These are phyloP conservation scores for Microtus richardsoni DNA, from an alignment of 2,113 vertebrate genomes.

Conservation along the genomic window DNA sequence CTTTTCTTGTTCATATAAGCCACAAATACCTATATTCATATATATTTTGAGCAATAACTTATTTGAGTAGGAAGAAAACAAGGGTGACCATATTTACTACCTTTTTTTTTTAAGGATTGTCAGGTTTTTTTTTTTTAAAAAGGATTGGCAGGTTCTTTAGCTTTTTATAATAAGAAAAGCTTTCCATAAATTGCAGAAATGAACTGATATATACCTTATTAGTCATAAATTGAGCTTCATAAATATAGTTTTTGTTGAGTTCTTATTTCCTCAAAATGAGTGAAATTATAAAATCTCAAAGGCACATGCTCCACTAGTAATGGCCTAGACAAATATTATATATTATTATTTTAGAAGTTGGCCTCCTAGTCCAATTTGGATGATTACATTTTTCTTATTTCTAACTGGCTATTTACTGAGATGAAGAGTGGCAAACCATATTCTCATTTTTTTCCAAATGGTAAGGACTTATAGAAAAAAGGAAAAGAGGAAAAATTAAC, in stretches of 20 bases:
- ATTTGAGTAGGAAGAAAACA: slow-evolving; percentile 23
- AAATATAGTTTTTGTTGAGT: slow-evolving; percentile 22
- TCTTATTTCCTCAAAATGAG: slow-evolving; percentile 28
- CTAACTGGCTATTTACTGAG: neutral
- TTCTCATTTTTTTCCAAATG: slow-evolving; percentile 52
- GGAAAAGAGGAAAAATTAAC: neutral
- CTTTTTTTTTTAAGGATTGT: slow-evolving; percentile 31
- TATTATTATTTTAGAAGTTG: slow-evolving; percentile 25
- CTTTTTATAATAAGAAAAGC: slow-evolving; percentile 20
- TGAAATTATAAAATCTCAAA: slow-evolving; percentile 49
- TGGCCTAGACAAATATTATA: slow-evolving; percentile 34
- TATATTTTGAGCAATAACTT: slow-evolving; percentile 22
- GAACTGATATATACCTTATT: neutral
- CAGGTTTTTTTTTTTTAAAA: neutral
- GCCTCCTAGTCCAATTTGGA: slow-evolving; percentile 41
- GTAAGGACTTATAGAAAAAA: slow-evolving; percentile 23
- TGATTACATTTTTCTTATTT: slow-evolving; percentile 56
- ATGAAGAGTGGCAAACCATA: slow-evolving; percentile 29
- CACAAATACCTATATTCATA: neutral
- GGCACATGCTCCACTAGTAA: slow-evolving; percentile 41
- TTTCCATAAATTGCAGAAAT: slow-evolving; percentile 32
- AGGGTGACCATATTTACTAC: slow-evolving; percentile 3
- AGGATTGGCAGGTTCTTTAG: slow-evolving; percentile 8
- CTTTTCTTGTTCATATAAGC: slow-evolving; percentile 46
- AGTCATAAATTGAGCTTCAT: neutral